phyloP scores from a whole-genome alignment of 1,140 invertebrate species.

The fruit fly (Drosophila melanogaster) region DNA sequence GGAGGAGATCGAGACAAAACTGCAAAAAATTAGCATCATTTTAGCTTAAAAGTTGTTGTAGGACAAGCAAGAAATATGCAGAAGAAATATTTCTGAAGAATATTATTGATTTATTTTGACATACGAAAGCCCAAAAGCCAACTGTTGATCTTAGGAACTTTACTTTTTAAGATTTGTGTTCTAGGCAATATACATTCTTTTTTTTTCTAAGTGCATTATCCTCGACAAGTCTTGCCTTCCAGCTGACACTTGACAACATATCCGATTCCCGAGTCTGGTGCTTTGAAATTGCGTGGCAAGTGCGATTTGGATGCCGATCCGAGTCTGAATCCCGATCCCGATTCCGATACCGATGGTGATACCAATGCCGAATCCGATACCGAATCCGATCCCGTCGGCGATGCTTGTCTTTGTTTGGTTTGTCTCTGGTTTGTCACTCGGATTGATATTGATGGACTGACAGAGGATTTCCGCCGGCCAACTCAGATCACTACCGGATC shows the following conservation, averaged over 20 bases:
- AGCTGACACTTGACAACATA: constrained; percentile 61
- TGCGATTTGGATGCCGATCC: constrained; percentile 50
- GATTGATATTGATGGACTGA: constrained; percentile 75
- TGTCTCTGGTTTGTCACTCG: constrained; percentile 50
- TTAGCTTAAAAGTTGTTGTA: not conserved
- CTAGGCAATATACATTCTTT: too few species aligned
- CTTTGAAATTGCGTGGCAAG: constrained; percentile 76
- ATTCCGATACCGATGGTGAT: constrained; percentile 8
- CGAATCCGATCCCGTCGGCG: constrained; percentile 33
- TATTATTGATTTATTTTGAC: not conserved
- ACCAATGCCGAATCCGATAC: constrained; percentile 3
- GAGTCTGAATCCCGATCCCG: constrained; percentile 11
- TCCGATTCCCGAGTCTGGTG: constrained; percentile 46
- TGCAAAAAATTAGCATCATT: constrained; percentile 15
- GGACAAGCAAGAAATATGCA: too few species aligned
- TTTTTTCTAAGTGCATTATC: constrained; percentile 8
- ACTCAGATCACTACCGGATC: constrained; percentile 41
- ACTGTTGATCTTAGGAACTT: too few species aligned
- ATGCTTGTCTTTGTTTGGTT: constrained; percentile 47
- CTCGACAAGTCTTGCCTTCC: constrained; percentile 55
- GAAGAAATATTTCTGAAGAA: too few species aligned
- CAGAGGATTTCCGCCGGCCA: constrained; percentile 75
- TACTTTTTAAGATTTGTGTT: too few species aligned
- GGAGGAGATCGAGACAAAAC: constrained; percentile 24
- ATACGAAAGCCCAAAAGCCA: too few species aligned